Percentiles rank a stretch among this genome's conserved stretches.
Conservation (phyloP, 2,113 vertebrate genomes). For the Paramisgurnus dabryanus region DNA sequence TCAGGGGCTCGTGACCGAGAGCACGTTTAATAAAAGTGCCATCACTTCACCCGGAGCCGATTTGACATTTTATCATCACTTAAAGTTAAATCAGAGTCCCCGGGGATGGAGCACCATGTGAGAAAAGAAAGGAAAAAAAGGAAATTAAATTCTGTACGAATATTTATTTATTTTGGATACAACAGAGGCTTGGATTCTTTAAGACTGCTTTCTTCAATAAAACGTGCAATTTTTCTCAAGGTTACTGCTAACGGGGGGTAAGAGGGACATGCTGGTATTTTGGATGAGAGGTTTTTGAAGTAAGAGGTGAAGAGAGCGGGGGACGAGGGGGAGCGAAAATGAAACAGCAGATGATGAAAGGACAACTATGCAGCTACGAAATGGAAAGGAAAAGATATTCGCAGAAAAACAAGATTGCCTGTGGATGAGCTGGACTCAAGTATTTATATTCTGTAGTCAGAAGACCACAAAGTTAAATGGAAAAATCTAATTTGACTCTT, state of each 20-base stretch:
- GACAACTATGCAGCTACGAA: constrained; percentile 41
- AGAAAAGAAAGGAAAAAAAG: background rate
- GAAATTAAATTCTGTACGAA: constrained; percentile 32
- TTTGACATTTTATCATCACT: constrained; percentile 41
- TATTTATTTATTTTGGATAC: constrained; percentile 31
- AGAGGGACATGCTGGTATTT: constrained; percentile 40
- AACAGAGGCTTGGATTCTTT: constrained; percentile 30
- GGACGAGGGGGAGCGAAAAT: constrained; percentile 16
- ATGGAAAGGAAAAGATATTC: constrained; percentile 24
- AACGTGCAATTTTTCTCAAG: constrained; percentile 38
- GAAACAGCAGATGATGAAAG: constrained; percentile 41
- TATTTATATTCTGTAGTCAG: constrained; percentile 43
- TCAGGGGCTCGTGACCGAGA: constrained; percentile 13
- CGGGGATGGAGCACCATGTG: background rate
- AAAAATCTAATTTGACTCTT: background rate
- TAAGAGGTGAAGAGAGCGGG: constrained; percentile 30
- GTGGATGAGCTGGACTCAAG: background rate
- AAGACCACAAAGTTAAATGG: constrained; percentile 27
- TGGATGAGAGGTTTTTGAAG: constrained; percentile 32
- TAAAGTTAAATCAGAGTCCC: constrained; percentile 37
- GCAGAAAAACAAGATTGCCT: constrained; percentile 7
- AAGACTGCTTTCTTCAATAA: constrained; percentile 10
- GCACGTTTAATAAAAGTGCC: constrained; percentile 37
- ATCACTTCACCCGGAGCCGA: constrained; percentile 24
- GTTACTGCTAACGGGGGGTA: constrained; percentile 34